Percentiles rank a stretch among this genome's conserved stretches.
Evolutionary conservation across 2,797 vertebrate species (phyloP).

Genomic region (Danionella dracula): DNA sequence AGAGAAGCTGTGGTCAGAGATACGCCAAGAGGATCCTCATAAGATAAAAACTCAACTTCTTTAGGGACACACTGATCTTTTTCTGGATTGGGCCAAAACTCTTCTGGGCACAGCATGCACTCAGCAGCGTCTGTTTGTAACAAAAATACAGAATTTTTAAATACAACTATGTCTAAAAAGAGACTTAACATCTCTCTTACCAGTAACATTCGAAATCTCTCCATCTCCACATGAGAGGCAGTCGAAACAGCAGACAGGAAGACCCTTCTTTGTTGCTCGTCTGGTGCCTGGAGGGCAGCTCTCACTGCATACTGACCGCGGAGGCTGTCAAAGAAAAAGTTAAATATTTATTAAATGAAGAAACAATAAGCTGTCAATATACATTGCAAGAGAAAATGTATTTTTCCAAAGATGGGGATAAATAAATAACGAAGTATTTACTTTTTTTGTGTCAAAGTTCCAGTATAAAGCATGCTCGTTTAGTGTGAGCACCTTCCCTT

Average conservation of each 20-base stretch:
- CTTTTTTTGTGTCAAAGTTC: not conserved
- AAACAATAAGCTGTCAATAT: too few species aligned
- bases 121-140: conserved; percentile 55
- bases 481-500: not conserved
- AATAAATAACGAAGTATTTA: not conserved
- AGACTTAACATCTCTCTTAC: conserved; percentile 5
- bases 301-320: conserved; percentile 51
- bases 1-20: conserved; percentile 56
- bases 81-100: conserved; percentile 54
- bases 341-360: not conserved
- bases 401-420: not conserved
- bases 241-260: conserved; percentile 56
- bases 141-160: not conserved
- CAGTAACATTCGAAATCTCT: conserved; percentile 51
- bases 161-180: not conserved
- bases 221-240: conserved; percentile 49
- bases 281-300: conserved; percentile 51
- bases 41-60: conserved; percentile 64
- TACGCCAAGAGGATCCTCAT: conserved; percentile 64
- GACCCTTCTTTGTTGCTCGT: conserved; percentile 28
- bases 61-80: conserved; percentile 58
- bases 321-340: conserved; percentile 23
- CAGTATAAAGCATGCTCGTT: not conserved
- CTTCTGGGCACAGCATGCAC: conserved; percentile 60
- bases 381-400: too few species aligned